A percentile compares a stretch with the other conserved stretches of the same genome.
Conservation (phyloP, 2,888 invertebrate species). For the Agrotis exclamationis region DNA sequence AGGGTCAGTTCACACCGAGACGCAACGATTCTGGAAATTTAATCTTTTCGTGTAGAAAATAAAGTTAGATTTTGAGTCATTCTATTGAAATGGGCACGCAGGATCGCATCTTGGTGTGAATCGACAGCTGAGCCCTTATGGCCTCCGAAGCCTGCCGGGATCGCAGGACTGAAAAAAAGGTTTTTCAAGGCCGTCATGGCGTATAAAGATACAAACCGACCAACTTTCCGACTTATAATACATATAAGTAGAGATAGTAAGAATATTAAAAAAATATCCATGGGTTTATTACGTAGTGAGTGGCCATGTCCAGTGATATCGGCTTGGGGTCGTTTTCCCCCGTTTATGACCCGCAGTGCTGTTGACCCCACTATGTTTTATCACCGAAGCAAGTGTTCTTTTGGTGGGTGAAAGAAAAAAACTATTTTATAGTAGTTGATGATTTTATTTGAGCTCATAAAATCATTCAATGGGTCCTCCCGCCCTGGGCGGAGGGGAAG, state of each 20-base stretch:
- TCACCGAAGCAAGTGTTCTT: constrained; percentile 43
- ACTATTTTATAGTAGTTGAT: constrained; percentile 1
- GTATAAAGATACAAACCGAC: neutral
- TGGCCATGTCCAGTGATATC: constrained; percentile 50
- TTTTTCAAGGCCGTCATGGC: neutral
- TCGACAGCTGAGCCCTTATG: too few species aligned
- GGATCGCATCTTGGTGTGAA: too few species aligned
- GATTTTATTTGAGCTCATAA: constrained; percentile 15
- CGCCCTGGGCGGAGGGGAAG: too few species aligned
- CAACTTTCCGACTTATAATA: neutral
- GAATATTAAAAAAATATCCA: constrained; percentile 56
- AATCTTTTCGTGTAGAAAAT: too few species aligned
- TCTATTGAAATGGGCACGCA: too few species aligned
- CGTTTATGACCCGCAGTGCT: constrained; percentile 54
- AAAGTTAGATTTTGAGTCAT: too few species aligned
- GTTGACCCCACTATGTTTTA: constrained; percentile 57
- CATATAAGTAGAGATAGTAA: constrained; percentile 14
- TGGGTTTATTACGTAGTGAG: constrained; percentile 58
- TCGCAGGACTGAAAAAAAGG: too few species aligned
- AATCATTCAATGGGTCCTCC: too few species aligned
- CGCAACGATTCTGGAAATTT: too few species aligned
- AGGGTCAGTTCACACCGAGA: too few species aligned
- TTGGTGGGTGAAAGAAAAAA: constrained; percentile 41
- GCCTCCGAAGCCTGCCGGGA: too few species aligned
- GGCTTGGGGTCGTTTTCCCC: constrained; percentile 36